Evolutionary conservation across 2,113 vertebrate genomes (phyloP).

Genomic region (Pseudois nayaur): DNA sequence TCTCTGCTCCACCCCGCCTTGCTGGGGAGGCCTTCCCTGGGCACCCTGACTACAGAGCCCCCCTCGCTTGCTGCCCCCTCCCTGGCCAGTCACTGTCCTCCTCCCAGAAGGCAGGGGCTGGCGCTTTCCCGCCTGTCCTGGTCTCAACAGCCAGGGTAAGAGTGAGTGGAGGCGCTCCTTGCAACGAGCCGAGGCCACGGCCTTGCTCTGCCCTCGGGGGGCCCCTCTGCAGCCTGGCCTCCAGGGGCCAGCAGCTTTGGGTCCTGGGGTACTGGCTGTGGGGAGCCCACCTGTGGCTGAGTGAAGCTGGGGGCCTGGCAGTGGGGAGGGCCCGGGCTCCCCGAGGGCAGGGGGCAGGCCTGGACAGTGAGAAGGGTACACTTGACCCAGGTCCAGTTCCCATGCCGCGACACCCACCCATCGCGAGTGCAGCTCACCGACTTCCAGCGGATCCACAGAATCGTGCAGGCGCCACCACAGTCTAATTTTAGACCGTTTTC

Average conservation of each 20-base stretch:
- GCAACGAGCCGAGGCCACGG: background rate
- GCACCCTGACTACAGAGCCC: rapidly evolving
- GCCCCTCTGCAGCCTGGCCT: background rate
- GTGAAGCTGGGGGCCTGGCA: no score
- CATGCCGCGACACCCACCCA: rapidly evolving
- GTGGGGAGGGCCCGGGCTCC: background rate
- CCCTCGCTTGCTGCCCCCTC: no score
- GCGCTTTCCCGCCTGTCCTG: no score
- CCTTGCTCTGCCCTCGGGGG: background rate
- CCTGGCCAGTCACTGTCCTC: background rate
- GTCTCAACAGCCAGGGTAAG: background rate
- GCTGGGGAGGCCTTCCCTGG: background rate
- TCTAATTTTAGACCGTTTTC: background rate
- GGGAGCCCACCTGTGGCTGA: background rate
- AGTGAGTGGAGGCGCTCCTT: background rate
- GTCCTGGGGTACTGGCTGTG: no score
- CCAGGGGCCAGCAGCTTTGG: background rate
- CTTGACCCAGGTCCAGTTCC: background rate
- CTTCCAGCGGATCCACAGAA: rapidly evolving
- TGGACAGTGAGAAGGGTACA: background rate
- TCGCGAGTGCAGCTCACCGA: rapidly evolving
- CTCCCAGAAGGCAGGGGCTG: no score
- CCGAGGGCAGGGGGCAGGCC: background rate
- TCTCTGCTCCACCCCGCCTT: background rate
- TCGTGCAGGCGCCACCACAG: rapidly evolving